Conservation (phyloP, 2,797 vertebrate species). For the Neomorphus geoffroyi region DNA sequence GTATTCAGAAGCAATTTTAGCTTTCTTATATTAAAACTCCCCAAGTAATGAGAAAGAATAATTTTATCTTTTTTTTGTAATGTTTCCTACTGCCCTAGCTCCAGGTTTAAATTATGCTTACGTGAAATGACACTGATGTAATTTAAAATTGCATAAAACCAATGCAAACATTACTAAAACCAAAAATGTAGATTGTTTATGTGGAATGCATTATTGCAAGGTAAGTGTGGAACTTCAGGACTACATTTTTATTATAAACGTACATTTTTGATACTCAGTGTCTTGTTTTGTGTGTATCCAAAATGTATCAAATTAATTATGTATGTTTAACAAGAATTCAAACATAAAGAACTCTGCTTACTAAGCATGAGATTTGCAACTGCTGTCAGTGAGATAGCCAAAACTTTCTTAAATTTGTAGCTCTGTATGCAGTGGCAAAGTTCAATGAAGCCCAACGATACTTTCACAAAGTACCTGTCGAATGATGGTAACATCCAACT, state of each 20-base stretch:
- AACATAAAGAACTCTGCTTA: background rate
- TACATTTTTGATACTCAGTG: background rate
- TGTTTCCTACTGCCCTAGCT: background rate
- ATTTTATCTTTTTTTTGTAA: background rate
- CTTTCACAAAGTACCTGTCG: background rate
- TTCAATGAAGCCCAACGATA: background rate
- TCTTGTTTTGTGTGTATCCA: background rate
- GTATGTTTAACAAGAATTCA: background rate
- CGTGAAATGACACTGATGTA: background rate
- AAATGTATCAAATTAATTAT: background rate
- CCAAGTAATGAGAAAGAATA: background rate
- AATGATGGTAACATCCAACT: background rate
- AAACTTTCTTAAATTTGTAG: background rate
- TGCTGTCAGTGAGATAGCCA: background rate
- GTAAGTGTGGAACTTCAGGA: background rate
- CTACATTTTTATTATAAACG: background rate
- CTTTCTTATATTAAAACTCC: background rate
- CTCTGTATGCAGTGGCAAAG: background rate
- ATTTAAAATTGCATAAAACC: background rate
- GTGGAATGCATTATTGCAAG: background rate
- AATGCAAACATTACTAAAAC: background rate
- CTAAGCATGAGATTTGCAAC: background rate
- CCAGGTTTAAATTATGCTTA: background rate
- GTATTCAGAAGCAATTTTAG: background rate
- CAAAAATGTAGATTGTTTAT: background rate